A percentile compares a stretch with the other conserved stretches of the same genome.
Evolutionary conservation across 2,888 invertebrate genomes (phyloP).

Genomic region (Prosapia bicincta): DNA sequence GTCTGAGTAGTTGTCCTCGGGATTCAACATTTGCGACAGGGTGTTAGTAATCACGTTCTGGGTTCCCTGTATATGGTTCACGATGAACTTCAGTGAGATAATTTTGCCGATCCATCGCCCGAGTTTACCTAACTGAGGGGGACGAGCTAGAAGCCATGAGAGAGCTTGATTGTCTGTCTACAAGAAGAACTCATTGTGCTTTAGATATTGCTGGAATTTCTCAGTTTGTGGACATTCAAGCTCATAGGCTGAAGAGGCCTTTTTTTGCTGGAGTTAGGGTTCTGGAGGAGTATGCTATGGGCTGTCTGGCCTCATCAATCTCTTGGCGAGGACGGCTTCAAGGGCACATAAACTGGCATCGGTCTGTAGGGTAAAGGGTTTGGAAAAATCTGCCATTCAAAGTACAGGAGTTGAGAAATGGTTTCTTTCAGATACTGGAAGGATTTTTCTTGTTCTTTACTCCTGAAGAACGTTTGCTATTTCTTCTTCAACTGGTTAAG

Average conservation of each 20-base stretch:
- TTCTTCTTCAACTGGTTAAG: too few species aligned
- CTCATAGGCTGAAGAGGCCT: conserved; percentile 9
- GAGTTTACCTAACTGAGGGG: not conserved
- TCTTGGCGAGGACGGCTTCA: too few species aligned
- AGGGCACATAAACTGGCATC: too few species aligned
- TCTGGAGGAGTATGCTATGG: too few species aligned
- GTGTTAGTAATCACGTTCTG: conserved; percentile 8
- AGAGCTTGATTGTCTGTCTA: conserved; percentile 21
- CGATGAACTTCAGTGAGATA: conserved; percentile 3
- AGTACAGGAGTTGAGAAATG: too few species aligned
- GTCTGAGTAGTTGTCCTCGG: not conserved
- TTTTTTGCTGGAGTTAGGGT: conserved; percentile 8
- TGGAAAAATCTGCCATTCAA: too few species aligned
- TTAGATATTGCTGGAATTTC: conserved; percentile 6
- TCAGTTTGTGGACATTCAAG: conserved; percentile 14
- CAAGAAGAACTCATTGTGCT: conserved; percentile 10
- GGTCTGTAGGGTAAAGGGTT: too few species aligned
- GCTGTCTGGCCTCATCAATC: too few species aligned
- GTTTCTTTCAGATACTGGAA: too few species aligned
- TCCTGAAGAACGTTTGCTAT: too few species aligned
- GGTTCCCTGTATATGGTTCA: not conserved
- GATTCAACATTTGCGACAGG: conserved; percentile 10
- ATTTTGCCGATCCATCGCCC: conserved; percentile 9
- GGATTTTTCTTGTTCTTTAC: too few species aligned
- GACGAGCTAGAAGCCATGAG: conserved; percentile 7